phyloP scores from a whole-genome alignment of 2,113 vertebrate species.

The Perccottus glenii region DNA sequence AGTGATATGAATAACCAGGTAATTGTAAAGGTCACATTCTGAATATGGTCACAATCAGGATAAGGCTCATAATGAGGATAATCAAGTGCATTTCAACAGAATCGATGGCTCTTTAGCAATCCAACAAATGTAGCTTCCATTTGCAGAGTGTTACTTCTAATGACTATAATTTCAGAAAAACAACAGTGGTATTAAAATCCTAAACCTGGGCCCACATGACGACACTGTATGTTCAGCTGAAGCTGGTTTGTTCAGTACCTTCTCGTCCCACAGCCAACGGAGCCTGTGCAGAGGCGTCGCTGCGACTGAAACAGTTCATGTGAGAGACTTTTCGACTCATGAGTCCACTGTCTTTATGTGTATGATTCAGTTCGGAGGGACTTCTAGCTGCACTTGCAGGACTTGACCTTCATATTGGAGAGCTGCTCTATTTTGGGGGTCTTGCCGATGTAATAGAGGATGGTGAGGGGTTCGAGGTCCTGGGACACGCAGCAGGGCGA shows the following conservation, averaged over 20 bases:
- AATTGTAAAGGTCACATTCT: too few species aligned
- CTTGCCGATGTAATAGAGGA: slow-evolving; percentile 97
- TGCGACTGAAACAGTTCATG: slow-evolving; percentile 16
- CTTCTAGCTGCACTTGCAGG: slow-evolving; percentile 97
- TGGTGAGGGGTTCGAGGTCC: slow-evolving; percentile 95
- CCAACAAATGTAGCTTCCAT: too few species aligned
- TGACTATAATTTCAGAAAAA: too few species aligned
- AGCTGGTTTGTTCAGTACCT: slow-evolving; percentile 15
- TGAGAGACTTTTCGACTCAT: slow-evolving; percentile 9
- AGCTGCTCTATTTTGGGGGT: slow-evolving; percentile 97
- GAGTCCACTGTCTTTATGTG: slow-evolving; percentile 4
- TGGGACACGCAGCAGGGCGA: slow-evolving; percentile 96
- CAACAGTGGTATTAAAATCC: slow-evolving; percentile 29
- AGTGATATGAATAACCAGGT: too few species aligned
- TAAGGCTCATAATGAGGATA: too few species aligned
- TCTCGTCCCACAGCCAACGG: slow-evolving; percentile 17
- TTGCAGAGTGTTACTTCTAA: too few species aligned
- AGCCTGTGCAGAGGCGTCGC: slow-evolving; percentile 12
- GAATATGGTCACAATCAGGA: too few species aligned
- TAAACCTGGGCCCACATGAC: background rate
- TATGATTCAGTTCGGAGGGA: slow-evolving; percentile 23
- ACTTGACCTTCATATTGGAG: slow-evolving; percentile 98
- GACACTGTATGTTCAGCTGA: slow-evolving; percentile 5
- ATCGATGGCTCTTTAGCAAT: too few species aligned
- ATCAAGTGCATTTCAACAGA: too few species aligned